Evolutionary conservation across 2,113 vertebrate genomes (phyloP).

Genomic region (Corythaeola cristata): DNA sequence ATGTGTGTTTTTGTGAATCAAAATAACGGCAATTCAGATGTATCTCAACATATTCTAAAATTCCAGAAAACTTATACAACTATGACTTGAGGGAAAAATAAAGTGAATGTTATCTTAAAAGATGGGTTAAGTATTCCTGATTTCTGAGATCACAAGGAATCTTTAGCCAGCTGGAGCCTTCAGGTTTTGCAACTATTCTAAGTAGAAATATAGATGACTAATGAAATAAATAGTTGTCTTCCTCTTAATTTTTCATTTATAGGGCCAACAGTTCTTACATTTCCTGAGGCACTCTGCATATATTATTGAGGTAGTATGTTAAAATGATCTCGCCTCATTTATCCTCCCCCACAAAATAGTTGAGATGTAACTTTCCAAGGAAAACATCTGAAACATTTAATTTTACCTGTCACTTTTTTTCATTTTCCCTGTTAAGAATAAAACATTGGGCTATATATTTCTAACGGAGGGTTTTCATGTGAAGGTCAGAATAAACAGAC

Average conservation of each 20-base stretch:
- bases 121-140: conserved; percentile 40
- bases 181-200: conserved; percentile 19
- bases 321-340: conserved; percentile 63
- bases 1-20: background rate
- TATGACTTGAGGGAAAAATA: conserved; percentile 15
- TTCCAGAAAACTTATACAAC: conserved; percentile 12
- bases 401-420: conserved; percentile 62
- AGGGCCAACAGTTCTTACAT: conserved; percentile 29
- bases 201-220: conserved; percentile 50
- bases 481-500: conserved; percentile 59
- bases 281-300: conserved; percentile 49
- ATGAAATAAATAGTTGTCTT: conserved; percentile 67
- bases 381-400: conserved; percentile 62
- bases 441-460: conserved; percentile 49
- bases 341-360: conserved; percentile 61
- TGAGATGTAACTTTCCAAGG: conserved; percentile 49
- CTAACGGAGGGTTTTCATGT: conserved; percentile 36
- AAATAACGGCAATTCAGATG: background rate
- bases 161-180: conserved; percentile 55
- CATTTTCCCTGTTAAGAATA: conserved; percentile 26
- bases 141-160: conserved; percentile 53
- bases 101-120: conserved; percentile 11
- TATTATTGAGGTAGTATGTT: conserved; percentile 60
- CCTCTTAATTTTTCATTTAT: conserved; percentile 47
- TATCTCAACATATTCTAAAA: background rate